Evolutionary conservation across 2,797 vertebrate genomes (phyloP).

Genomic region (Caiman crocodilus): DNA sequence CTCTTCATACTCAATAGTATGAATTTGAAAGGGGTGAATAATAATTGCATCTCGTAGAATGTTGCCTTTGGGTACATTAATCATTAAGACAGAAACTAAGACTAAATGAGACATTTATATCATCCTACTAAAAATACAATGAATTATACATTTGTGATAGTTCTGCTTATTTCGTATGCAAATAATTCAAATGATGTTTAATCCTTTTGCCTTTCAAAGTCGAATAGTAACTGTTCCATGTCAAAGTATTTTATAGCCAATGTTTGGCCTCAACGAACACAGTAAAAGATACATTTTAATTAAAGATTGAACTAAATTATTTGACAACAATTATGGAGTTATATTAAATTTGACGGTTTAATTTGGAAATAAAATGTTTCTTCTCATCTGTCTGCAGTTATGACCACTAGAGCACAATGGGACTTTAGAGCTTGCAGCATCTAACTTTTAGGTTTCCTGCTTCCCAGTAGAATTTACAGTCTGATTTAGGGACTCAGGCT

Average conservation of each 20-base stretch:
- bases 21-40: background rate
- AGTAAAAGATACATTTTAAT: background rate
- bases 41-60: background rate
- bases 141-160: background rate
- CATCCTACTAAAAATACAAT: background rate
- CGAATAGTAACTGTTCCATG: background rate
- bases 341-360: background rate
- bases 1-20: background rate
- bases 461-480: background rate
- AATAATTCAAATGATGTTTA: background rate
- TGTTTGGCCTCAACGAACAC: background rate
- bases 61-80: background rate
- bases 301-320: background rate
- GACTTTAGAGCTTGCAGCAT: background rate
- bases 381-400: background rate
- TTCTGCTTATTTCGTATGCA: background rate
- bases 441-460: background rate
- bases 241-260: background rate
- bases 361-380: background rate
- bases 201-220: background rate
- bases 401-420: background rate
- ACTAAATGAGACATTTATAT: accelerated
- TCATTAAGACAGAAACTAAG: background rate
- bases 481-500: background rate
- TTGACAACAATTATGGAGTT: background rate